phyloP scores from a whole-genome alignment of 2,888 invertebrate species.

The Morpho achilles region DNA sequence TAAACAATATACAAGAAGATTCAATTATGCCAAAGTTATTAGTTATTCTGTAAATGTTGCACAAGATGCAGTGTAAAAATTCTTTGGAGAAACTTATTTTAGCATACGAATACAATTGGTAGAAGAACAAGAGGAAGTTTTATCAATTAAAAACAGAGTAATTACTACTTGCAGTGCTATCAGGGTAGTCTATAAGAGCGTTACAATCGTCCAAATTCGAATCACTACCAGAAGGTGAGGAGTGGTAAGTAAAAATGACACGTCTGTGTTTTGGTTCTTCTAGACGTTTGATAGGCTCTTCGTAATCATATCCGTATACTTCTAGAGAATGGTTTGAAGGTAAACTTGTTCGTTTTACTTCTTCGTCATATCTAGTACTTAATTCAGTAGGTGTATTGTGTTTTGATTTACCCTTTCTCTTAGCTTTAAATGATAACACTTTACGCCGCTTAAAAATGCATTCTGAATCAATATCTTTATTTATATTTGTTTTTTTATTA shows the following conservation, averaged over 20 bases:
- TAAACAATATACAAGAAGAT: too few species aligned
- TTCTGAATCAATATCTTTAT: constrained; percentile 19
- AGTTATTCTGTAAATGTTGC: too few species aligned
- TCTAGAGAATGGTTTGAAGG: constrained; percentile 41
- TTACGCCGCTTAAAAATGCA: constrained; percentile 40
- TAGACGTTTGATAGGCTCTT: constrained; percentile 18
- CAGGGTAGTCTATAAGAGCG: not conserved
- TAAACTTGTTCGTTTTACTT: not conserved
- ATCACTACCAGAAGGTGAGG: constrained; percentile 16
- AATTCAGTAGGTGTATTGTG: not conserved
- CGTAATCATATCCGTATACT: constrained; percentile 42
- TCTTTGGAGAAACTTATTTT: not conserved
- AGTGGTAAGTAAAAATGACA: constrained; percentile 26
- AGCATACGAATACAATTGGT: not conserved
- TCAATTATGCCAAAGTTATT: too few species aligned
- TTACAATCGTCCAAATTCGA: constrained; percentile 8
- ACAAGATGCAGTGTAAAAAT: too few species aligned
- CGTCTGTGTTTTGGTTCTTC: constrained; percentile 18
- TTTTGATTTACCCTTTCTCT: constrained; percentile 18
- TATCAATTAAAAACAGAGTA: not conserved
- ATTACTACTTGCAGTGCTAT: not conserved
- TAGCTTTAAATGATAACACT: constrained; percentile 34
- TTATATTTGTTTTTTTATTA: constrained; percentile 1
- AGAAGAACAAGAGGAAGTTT: not conserved
- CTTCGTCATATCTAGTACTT: not conserved